A percentile compares a stretch with the other conserved stretches of the same genome.
These are phyloP conservation scores for Luscinia megarhynchos DNA, from an alignment of 2,797 vertebrate species.

Conservation along the genomic window DNA sequence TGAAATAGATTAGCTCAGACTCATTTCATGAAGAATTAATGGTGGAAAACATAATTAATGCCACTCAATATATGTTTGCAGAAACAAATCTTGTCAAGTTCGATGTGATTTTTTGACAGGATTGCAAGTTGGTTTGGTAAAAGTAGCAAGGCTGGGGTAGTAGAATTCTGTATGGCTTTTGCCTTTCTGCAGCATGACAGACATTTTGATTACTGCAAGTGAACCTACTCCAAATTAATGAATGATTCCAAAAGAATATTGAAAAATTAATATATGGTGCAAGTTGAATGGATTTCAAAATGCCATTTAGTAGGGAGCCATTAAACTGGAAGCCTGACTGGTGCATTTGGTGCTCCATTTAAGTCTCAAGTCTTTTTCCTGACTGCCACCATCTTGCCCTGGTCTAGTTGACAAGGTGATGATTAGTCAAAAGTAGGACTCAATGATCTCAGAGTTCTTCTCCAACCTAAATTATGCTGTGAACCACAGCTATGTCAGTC, in stretches of 20 bases:
- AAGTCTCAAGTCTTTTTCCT: neutral
- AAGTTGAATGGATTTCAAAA: constrained; percentile 1
- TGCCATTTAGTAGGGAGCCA: neutral
- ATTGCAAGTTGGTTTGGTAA: constrained; percentile 9
- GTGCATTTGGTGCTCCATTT: neutral
- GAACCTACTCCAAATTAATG: neutral
- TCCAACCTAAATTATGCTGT: neutral
- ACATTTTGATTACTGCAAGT: neutral
- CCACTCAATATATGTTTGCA: constrained; percentile 36
- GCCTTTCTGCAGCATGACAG: neutral
- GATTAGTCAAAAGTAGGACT: neutral
- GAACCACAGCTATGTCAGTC: neutral
- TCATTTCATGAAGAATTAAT: constrained; percentile 64
- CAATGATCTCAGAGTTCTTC: neutral
- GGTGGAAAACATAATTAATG: constrained; percentile 53
- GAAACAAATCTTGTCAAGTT: constrained; percentile 46
- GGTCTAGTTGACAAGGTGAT: neutral
- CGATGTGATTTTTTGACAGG: neutral
- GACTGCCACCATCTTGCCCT: neutral
- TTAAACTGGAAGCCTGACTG: neutral
- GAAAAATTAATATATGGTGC: neutral
- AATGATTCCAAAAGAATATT: neutral
- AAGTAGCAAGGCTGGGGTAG: neutral
- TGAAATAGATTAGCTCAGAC: constrained; percentile 48
- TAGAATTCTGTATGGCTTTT: neutral